These are phyloP conservation scores for Periophthalmus modestus DNA, from an alignment of 2,113 vertebrate species.

Conservation along the genomic window DNA sequence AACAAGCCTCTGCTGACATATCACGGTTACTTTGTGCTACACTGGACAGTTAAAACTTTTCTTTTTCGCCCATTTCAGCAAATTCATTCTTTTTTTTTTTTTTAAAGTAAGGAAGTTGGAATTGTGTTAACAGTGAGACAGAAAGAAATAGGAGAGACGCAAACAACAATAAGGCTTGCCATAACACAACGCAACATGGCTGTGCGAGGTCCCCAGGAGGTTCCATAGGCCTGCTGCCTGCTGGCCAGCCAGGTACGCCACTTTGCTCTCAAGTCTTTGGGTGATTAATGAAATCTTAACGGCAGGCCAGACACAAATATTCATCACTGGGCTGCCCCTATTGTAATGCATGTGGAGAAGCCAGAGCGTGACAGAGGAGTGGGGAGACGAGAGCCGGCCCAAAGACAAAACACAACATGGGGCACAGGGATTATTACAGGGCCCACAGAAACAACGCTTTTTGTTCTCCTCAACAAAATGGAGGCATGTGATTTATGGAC, in stretches of 20 bases:
- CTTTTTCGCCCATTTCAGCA: slow-evolving; percentile 58
- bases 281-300: slow-evolving; percentile 80
- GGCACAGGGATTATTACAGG: slow-evolving; percentile 72
- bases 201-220: slow-evolving; percentile 65
- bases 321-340: slow-evolving; percentile 78
- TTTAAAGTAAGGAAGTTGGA: slow-evolving; percentile 38
- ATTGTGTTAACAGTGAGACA: slow-evolving; percentile 37
- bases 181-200: slow-evolving; percentile 69
- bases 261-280: slow-evolving; percentile 65
- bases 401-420: slow-evolving; percentile 77
- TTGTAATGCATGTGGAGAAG: slow-evolving; percentile 76
- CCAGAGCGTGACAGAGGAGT: slow-evolving; percentile 74
- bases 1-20: slow-evolving; percentile 43
- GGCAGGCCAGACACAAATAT: slow-evolving; percentile 78
- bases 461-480: slow-evolving; percentile 77
- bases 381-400: slow-evolving; percentile 68
- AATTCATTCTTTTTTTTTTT: slow-evolving; percentile 38
- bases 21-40: slow-evolving; percentile 38
- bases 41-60: slow-evolving; percentile 46
- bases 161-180: slow-evolving; percentile 65
- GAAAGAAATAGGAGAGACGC: slow-evolving; percentile 47
- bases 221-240: slow-evolving; percentile 70
- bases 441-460: slow-evolving; percentile 72
- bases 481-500: slow-evolving; percentile 79
- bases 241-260: slow-evolving; percentile 70